Conservation (phyloP, 2,113 vertebrate species). For the Aix galericulata region DNA sequence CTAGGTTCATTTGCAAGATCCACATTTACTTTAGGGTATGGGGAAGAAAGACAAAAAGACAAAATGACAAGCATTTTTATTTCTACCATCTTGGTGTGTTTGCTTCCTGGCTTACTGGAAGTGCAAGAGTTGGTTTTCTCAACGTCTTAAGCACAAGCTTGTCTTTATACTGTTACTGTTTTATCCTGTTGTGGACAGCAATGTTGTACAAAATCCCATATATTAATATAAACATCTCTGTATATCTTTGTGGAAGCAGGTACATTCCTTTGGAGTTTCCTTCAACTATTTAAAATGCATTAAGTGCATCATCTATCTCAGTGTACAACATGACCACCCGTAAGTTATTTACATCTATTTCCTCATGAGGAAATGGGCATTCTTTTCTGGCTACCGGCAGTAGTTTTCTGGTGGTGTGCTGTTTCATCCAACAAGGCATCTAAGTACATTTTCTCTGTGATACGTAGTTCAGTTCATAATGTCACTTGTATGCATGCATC, state of each 20-base stretch:
- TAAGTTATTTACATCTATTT: conserved; percentile 40
- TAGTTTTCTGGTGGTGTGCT: not conserved
- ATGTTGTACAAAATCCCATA: not conserved
- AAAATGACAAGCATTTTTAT: not conserved
- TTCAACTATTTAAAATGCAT: not conserved
- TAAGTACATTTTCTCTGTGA: not conserved
- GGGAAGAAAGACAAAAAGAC: not conserved
- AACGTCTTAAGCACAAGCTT: not conserved
- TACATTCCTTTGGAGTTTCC: not conserved
- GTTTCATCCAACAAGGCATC: not conserved
- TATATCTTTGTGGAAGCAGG: not conserved
- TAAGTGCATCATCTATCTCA: not conserved
- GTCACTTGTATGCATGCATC: not conserved
- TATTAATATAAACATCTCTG: not conserved
- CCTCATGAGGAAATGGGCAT: conserved; percentile 22
- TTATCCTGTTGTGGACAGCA: not conserved
- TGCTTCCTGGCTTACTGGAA: not conserved
- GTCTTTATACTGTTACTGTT: not conserved
- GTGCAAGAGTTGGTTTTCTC: not conserved
- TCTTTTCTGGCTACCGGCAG: not conserved
- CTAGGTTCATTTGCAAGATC: not conserved
- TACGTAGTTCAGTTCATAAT: not conserved
- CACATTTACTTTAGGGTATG: not conserved
- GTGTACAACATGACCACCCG: not conserved
- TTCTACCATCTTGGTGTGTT: not conserved